These are phyloP conservation scores for Mya arenaria DNA, from an alignment of 1,140 invertebrate genomes.

Conservation along the genomic window DNA sequence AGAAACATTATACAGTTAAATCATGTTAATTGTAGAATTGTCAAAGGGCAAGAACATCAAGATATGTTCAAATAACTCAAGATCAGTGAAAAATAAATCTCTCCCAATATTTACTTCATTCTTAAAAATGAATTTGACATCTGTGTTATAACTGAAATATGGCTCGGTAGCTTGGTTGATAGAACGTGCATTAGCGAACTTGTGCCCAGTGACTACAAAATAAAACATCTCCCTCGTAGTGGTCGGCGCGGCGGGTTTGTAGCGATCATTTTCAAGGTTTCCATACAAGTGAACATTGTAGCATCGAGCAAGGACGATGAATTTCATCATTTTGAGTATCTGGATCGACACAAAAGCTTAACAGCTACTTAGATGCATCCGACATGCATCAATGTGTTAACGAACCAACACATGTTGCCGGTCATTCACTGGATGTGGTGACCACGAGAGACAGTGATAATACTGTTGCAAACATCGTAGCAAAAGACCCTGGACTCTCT, in stretches of 20 bases:
- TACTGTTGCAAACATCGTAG: neutral
- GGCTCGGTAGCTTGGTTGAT: slow-evolving; percentile 30
- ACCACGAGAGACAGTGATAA: slow-evolving; percentile 25
- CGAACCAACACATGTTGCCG: slow-evolving; percentile 13
- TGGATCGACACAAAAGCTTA: too few species aligned
- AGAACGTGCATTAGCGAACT: slow-evolving; percentile 31
- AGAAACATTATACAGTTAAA: slow-evolving; percentile 2
- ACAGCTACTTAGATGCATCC: slow-evolving; percentile 2
- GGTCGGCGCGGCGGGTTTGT: neutral
- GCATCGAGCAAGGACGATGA: neutral
- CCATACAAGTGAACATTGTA: neutral
- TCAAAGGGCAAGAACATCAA: slow-evolving; percentile 13
- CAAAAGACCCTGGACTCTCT: neutral
- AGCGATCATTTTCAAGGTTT: neutral
- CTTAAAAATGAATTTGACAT: slow-evolving; percentile 28
- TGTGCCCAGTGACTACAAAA: neutral
- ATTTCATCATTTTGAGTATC: neutral
- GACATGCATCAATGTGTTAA: slow-evolving; percentile 13
- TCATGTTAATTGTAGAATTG: neutral
- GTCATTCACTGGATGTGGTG: slow-evolving; percentile 16
- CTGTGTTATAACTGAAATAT: slow-evolving; percentile 22
- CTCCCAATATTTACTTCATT: slow-evolving; percentile 23
- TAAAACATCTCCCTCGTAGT: slow-evolving; percentile 14
- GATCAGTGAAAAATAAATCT: slow-evolving; percentile 28
- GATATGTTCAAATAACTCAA: slow-evolving; percentile 17